A percentile compares a stretch with the other conserved stretches of the same genome.
phyloP scores from a whole-genome alignment of 2,113 vertebrate genomes.

The Tragulus kanchil region DNA sequence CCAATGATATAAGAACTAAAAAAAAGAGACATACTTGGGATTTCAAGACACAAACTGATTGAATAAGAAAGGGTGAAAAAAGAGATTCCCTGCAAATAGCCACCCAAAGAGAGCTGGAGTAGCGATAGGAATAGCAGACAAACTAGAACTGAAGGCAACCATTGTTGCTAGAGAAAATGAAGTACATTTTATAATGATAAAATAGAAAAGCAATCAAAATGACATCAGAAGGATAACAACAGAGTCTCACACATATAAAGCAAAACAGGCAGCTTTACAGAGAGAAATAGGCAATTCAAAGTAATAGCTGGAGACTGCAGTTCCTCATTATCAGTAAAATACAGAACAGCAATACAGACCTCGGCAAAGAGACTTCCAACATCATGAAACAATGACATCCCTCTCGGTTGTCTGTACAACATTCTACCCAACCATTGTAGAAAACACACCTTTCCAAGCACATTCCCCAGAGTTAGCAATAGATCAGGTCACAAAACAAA shows the following conservation, averaged over 20 bases:
- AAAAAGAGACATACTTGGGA: background rate
- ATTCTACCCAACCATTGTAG: background rate
- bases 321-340: background rate
- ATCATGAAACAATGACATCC: background rate
- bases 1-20: background rate
- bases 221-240: background rate
- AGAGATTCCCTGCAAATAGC: background rate
- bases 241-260: background rate
- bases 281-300: background rate
- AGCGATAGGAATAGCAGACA: background rate
- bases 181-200: background rate
- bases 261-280: background rate
- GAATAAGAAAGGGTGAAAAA: background rate
- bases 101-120: background rate
- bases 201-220: background rate
- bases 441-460: background rate
- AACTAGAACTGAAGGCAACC: background rate
- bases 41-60: background rate
- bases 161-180: background rate
- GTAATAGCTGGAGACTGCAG: background rate
- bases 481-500: background rate
- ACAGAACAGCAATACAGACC: background rate
- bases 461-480: background rate
- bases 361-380: background rate
- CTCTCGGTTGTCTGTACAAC: too few relatives aligned